Evolutionary conservation across 2,888 invertebrate species (phyloP).

Genomic region (Ophion obscuratus): DNA sequence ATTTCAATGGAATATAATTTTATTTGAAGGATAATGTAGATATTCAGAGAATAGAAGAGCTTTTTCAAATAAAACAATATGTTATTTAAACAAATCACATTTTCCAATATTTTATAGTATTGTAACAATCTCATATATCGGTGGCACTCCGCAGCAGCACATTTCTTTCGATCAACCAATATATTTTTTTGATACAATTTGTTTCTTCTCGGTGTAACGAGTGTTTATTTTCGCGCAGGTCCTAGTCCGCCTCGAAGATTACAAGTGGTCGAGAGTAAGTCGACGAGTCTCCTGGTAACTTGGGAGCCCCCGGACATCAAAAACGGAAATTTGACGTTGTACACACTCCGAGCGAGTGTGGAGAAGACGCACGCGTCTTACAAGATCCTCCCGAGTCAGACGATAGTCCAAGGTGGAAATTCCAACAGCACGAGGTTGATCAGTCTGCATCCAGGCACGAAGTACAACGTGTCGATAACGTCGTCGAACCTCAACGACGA

Average conservation of each 20-base stretch:
- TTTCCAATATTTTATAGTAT: too few species aligned
- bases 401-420: constrained; percentile 79
- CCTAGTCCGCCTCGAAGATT: constrained; percentile 90
- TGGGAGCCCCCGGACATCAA: constrained; percentile 85
- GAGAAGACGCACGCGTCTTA: constrained; percentile 77
- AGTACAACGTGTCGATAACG: constrained; percentile 90
- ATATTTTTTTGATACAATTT: too few species aligned
- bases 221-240: constrained; percentile 78
- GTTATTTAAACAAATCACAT: too few species aligned
- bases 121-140: too few species aligned
- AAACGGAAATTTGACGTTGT: constrained; percentile 84
- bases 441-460: constrained; percentile 89
- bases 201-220: too few species aligned
- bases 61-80: too few species aligned
- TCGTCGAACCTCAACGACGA: constrained; percentile 87
- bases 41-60: too few species aligned
- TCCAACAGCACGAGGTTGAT: constrained; percentile 81
- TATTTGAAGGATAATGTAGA: too few species aligned
- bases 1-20: too few species aligned
- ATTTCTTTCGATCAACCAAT: too few species aligned
- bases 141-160: too few species aligned
- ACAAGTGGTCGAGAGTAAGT: constrained; percentile 85
- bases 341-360: constrained; percentile 81
- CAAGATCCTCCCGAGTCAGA: constrained; percentile 76
- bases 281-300: constrained; percentile 80